A percentile compares a stretch with the other conserved stretches of the same genome.
These are phyloP conservation scores for Frieseomelitta varia DNA, from an alignment of 1,140 invertebrate species.

Conservation along the genomic window DNA sequence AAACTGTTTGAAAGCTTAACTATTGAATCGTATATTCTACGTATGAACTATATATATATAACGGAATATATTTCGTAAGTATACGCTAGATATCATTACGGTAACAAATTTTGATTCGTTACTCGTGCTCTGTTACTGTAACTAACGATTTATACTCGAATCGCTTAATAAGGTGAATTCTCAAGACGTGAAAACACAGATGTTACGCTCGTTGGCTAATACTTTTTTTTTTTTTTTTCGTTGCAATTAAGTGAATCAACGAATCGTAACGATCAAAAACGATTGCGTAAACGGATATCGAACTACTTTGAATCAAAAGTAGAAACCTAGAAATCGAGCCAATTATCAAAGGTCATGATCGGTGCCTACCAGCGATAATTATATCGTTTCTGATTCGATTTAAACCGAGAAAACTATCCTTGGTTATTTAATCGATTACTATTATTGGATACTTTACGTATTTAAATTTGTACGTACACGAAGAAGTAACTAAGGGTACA, in stretches of 20 bases:
- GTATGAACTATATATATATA: conserved; percentile 17
- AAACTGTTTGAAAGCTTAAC: conserved; percentile 41
- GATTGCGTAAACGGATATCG: no score
- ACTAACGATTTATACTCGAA: background rate
- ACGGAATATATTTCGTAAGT: background rate
- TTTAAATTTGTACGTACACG: background rate
- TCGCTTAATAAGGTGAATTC: background rate
- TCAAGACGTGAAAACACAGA: background rate
- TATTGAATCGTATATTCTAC: conserved; percentile 20
- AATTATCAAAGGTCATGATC: background rate
- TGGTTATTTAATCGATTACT: background rate
- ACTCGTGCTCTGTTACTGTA: background rate
- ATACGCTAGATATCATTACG: conserved; percentile 16
- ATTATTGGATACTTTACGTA: background rate
- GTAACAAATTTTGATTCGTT: conserved; percentile 47
- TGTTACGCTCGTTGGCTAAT: no score
- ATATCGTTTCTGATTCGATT: background rate
- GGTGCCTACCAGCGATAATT: background rate
- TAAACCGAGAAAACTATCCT: background rate
- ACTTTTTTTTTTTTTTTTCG: background rate
- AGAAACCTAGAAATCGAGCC: background rate
- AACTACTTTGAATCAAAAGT: background rate
- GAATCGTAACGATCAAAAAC: background rate
- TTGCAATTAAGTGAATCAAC: background rate
- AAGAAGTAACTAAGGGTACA: background rate